Evolutionary conservation across 1,140 invertebrate species (phyloP), one percentile per base, ranked within the genome.

Genomic region (Helicoverpa zea): DNA sequence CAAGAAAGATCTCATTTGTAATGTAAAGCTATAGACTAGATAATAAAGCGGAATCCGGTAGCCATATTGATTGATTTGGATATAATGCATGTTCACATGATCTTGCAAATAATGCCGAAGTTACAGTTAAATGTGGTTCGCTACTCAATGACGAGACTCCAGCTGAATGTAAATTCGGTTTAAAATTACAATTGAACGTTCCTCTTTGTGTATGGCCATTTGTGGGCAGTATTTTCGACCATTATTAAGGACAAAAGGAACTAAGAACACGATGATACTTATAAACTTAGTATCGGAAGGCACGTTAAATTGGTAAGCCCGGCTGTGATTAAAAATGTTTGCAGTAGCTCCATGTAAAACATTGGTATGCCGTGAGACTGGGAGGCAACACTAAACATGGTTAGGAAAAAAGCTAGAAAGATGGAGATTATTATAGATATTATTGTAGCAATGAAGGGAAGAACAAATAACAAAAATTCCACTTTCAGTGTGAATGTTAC

Each of bases 401-500:
- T 5, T 3, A 30, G 13, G 12, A 4, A 23, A 29, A 13, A 61
- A 5, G 10, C 12, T 30, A 13, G 29, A 29, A 3, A 23, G 9
- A 30, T 30, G 29, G 58, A 11, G 11, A 30, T 43, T 5, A 16
- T 58, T 10, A 16, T 18, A 58, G 7, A 2, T 12, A 49, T 12
- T 4, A 54, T n/a, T 29, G n/a, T 29, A 14, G 49, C 52, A 30
- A 72, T 10, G 16, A 54, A 72, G 23, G 23, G 12, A 72, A 54
- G 3, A 11, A 73, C 4, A 35, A 63, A 13, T 51, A 49, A 29
- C 43, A 63, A 76, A 75, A 47, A 63, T 76, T 61, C 35, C 43
- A 63, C 47, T 43, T 47, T 76, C 43, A 30, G 52, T 59, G 14
- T n/a, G 59, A 51, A 49, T 59, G 58, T 47, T 74, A 49, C 18